Evolutionary conservation across 2,888 invertebrate species (phyloP), one percentile per base, ranked within the genome.

Genomic region (Boloria selene): DNA sequence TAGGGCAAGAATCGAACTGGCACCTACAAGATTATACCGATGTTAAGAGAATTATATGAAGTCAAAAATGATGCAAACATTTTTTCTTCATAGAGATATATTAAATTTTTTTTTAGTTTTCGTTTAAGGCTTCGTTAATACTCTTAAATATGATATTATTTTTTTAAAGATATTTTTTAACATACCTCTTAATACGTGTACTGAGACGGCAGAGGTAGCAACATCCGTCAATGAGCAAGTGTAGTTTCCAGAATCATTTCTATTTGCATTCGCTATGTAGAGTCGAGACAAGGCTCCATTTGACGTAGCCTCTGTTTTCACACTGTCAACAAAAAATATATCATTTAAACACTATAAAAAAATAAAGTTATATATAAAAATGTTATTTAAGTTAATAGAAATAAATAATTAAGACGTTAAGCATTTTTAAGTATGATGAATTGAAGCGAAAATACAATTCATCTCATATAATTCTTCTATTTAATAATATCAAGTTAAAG

Each of bases 181-280:
- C 90, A 86, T 87, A 96, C 96, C 96, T 93, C 96, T 95, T 61
- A 96, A 91, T 61, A 96, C 96, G 84, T 96, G 96, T 61, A 96
- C 96, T 62, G 94, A 93, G 54, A 96, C 95, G 22, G 95, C 95
- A 51, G 94, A 94, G 55, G 94, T 93, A 18, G 96, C 95, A 65
- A 95, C 94, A 72, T 95, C 95, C 60, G 95, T 95, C 70, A 96
- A 86, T 45, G 95, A 93, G 80, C 96, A 96, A 64, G 96, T 95
- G 84, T 96, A 96, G 85, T 96, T 96, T 45, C 96, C 96, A 44
- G 96, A 95, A 80, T 96, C 96, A 71, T 95, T 94, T 75, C 94
- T 93, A 80, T 95, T 95, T 60, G 96, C 96, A 83, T 96, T 96
- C 66, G 96, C 96, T 73, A 96, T 96, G 88, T 96, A 96, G 68